Evolutionary conservation across 2,888 invertebrate species (phyloP).

Genomic region (Scotopteryx bipunctaria): DNA sequence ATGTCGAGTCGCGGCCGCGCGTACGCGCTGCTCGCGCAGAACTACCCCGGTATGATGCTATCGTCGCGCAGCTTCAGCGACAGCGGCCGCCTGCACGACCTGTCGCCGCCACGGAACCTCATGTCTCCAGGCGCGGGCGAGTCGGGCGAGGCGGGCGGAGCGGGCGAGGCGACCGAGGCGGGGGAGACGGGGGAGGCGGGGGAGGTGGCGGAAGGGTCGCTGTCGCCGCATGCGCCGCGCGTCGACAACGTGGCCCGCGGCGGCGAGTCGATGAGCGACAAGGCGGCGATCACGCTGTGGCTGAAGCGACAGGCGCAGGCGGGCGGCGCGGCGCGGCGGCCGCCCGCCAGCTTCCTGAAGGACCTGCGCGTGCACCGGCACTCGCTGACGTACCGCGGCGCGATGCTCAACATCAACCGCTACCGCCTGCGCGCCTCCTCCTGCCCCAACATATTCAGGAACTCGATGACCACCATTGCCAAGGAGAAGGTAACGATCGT

Average conservation of each 20-base stretch:
- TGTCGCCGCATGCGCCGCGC: not conserved
- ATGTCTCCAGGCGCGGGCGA: slow-evolving; percentile 61
- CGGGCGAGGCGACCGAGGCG: not conserved
- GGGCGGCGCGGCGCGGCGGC: slow-evolving; percentile 72
- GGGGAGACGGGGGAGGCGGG: not conserved
- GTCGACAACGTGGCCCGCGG: slow-evolving; percentile 32
- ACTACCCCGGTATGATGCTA: slow-evolving; percentile 88
- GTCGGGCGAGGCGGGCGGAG: not conserved
- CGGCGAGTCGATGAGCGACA: slow-evolving; percentile 57
- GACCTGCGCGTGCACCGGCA: slow-evolving; percentile 89
- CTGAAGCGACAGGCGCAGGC: slow-evolving; percentile 80
- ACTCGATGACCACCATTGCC: slow-evolving; percentile 93
- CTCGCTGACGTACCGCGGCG: slow-evolving; percentile 92
- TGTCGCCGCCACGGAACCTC: slow-evolving; percentile 61
- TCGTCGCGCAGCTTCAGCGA: slow-evolving; percentile 90
- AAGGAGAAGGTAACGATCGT: slow-evolving; percentile 85
- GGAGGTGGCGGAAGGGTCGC: not conserved
- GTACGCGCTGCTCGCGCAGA: slow-evolving; percentile 88
- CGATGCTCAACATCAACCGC: slow-evolving; percentile 92
- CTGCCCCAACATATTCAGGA: slow-evolving; percentile 94
- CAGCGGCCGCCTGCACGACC: slow-evolving; percentile 72
- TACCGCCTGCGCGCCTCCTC: slow-evolving; percentile 92
- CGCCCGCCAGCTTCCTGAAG: slow-evolving; percentile 86
- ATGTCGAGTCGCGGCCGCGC: slow-evolving; percentile 87
- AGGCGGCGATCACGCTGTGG: slow-evolving; percentile 83